These are phyloP conservation scores for Eulemur rubriventer DNA, from an alignment of 2,797 vertebrate species.

Conservation along the genomic window DNA sequence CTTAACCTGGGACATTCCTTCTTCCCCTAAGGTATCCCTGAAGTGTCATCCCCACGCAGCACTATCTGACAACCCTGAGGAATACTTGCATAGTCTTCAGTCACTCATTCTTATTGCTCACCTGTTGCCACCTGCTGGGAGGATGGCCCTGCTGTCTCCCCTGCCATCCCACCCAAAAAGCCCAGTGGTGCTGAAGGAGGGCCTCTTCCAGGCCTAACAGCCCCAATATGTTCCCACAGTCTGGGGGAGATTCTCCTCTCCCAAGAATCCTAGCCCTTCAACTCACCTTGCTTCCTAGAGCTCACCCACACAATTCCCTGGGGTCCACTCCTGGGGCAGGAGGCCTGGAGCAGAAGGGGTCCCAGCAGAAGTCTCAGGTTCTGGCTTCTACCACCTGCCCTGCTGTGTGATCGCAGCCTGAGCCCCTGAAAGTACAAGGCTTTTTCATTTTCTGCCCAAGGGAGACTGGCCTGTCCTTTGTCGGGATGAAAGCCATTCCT, in stretches of 20 bases:
- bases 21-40: not conserved
- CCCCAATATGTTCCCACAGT: not conserved
- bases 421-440: not conserved
- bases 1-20: not conserved
- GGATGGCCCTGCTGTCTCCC: not conserved
- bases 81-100: not conserved
- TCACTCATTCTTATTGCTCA: not conserved
- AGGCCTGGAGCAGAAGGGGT: not conserved
- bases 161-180: not conserved
- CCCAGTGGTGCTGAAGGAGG: not conserved
- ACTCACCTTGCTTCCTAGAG: not conserved
- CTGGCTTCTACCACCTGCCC: not conserved
- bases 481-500: not conserved
- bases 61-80: not conserved
- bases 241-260: not conserved
- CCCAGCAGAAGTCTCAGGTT: not conserved
- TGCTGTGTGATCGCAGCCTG: not conserved
- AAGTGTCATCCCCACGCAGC: not conserved
- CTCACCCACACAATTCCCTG: not conserved
- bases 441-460: not conserved
- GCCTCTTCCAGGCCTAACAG: not conserved
- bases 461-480: not conserved
- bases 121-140: not conserved
- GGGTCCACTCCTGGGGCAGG: not conserved
- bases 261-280: not conserved